Evolutionary conservation across 2,113 vertebrate genomes (phyloP).

Genomic region (Rhagologus leucostigma): DNA sequence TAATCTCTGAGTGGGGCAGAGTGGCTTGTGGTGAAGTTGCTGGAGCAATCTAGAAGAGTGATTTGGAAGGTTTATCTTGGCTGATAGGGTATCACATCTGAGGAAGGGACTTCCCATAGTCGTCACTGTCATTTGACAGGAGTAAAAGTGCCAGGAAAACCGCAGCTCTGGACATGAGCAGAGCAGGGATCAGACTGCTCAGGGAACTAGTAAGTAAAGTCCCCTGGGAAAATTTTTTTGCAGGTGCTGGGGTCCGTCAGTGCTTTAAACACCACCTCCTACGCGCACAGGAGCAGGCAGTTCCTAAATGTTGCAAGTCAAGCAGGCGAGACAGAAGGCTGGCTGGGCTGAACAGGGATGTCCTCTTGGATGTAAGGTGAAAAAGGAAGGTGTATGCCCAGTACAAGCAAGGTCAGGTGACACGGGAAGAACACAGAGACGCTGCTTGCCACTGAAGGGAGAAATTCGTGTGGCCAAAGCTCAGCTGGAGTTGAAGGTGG

Average conservation of each 20-base stretch:
- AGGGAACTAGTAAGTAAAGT: neutral
- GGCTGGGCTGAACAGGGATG: neutral
- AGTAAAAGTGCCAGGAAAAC: neutral
- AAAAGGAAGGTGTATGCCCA: neutral
- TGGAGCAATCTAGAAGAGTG: neutral
- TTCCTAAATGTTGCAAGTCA: neutral
- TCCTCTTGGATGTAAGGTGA: neutral
- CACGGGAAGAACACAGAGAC: neutral
- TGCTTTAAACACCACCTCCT: neutral
- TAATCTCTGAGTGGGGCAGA: neutral
- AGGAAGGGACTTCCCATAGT: neutral
- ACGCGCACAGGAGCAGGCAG: neutral
- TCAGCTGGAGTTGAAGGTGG: neutral
- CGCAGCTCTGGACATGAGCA: neutral
- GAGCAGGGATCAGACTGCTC: neutral
- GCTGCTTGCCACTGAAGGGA: neutral
- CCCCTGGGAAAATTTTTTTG: neutral
- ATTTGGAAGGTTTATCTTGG: neutral
- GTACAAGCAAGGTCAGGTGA: neutral
- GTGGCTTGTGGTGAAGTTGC: neutral
- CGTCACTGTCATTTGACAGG: rapidly evolving
- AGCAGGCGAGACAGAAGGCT: neutral
- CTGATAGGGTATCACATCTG: rapidly evolving
- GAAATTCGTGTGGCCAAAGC: neutral
- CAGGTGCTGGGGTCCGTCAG: neutral